Evolutionary conservation across 1,140 invertebrate species (phyloP), one percentile per base, ranked within the genome.

Genomic region (Cecropterus lyciades): DNA sequence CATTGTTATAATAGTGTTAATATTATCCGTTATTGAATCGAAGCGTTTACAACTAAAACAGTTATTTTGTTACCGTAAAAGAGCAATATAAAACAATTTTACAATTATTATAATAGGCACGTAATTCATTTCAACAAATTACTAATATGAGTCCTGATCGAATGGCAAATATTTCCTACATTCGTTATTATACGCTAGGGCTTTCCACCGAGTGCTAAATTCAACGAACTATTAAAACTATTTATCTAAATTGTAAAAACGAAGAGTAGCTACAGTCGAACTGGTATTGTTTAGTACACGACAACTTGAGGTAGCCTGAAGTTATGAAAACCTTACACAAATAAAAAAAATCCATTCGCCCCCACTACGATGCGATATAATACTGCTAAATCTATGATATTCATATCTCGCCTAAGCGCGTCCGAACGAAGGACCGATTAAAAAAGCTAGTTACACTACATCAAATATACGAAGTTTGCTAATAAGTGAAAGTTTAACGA

Each of bases 291-390:
- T 75, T 72, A 81, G 72, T 77, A 80, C 79, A 80, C 79, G 80
- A 84, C 73, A 78, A 73, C 77, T 79, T 87, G 87, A 89, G 87
- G 87, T 87, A 89, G 85, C 79, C 77, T 71, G 76, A 80, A 81
- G 68, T 84, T 75, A 81, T 70, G n/a, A 76, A 70, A 68, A 80
- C 79, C 73, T 66, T 37, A 37, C 27, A 30, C 27, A 8, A 30
- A 30, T 30, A 74, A 78, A 52, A 69, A 72, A 73, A 68, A 62
- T 69, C 69, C 73, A 67, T 16, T 72, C 73, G 59, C 72, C 67
- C 66, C 71, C 70, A 75, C 67, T 74, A 70, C 69, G 40, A 59
- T 67, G 77, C 70, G 71, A 77, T 80, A 83, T 86, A 89, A 89
- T 89, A 88, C 87, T 90, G 87, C 82, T 88, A 86, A 83, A 78